Conservation (phyloP, 1,140 invertebrate genomes). For the Zaprionus gabonicus region DNA sequence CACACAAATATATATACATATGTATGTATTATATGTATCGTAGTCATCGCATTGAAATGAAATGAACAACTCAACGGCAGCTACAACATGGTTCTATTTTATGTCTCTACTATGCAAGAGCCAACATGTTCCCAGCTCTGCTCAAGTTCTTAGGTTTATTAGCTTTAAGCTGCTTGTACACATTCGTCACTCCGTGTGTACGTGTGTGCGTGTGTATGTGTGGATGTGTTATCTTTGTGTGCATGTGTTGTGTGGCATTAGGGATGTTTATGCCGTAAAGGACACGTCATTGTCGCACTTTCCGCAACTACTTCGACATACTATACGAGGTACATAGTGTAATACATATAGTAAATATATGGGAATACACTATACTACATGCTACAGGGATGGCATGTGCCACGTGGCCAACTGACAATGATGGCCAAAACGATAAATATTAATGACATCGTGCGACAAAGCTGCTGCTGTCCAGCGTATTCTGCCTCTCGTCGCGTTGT, state of each 20-base stretch:
- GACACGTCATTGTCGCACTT: conserved; percentile 35
- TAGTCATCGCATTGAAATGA: conserved; percentile 1
- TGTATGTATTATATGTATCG: background rate
- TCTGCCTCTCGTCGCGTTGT: conserved; percentile 32
- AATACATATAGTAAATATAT: conserved; percentile 35
- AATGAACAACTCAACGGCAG: background rate
- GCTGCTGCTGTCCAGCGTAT: background rate
- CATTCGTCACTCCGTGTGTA: conserved; percentile 5
- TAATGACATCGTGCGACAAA: conserved; percentile 37
- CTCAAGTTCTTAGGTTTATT: conserved; percentile 65
- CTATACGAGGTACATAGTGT: conserved; percentile 6
- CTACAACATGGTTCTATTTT: conserved; percentile 37
- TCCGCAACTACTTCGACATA: conserved; percentile 7
- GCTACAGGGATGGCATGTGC: conserved; percentile 8
- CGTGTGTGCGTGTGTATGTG: background rate
- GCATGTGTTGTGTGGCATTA: conserved; percentile 10
- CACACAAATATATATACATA: background rate
- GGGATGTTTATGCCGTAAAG: conserved; percentile 18
- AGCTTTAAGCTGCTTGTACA: conserved; percentile 44
- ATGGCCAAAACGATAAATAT: conserved; percentile 53
- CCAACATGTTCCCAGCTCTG: conserved; percentile 18
- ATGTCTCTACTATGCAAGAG: conserved; percentile 24
- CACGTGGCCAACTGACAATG: conserved; percentile 44
- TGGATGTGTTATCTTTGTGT: background rate
- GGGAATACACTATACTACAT: conserved; percentile 10